These are phyloP conservation scores for Leptogaster cylindrica DNA, from an alignment of 2,888 invertebrate genomes.

Conservation along the genomic window DNA sequence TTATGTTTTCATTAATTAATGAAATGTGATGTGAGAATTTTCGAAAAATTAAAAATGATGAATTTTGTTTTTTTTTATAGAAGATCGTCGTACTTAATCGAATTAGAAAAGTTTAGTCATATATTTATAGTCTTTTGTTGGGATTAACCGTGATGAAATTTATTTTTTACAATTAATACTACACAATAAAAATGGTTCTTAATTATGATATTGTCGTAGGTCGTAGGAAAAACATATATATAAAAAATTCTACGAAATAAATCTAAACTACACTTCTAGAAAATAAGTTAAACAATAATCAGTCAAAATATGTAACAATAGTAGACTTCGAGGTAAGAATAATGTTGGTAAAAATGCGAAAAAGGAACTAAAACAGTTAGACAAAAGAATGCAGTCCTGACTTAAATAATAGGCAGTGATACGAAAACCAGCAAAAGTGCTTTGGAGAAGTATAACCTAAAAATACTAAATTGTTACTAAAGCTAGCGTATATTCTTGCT, in stretches of 20 bases:
- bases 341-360: conserved; percentile 11
- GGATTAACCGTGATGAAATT: no score
- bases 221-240: background rate
- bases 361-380: conserved; percentile 10
- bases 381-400: background rate
- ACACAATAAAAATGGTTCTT: no score
- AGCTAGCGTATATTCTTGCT: conserved; percentile 55
- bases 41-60: background rate
- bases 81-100: no score
- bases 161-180: no score
- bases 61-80: no score
- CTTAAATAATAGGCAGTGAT: conserved; percentile 31
- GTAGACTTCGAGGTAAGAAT: conserved; percentile 30
- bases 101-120: no score
- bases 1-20: background rate
- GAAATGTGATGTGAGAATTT: no score
- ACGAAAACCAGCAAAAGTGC: conserved; percentile 9
- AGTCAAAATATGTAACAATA: conserved; percentile 9
- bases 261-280: no score
- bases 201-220: conserved; percentile 16
- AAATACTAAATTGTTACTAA: background rate
- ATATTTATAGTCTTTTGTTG: no score
- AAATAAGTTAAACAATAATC: conserved; percentile 23
- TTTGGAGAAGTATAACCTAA: background rate
- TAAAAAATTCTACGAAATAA: no score